A percentile compares a stretch with the other conserved stretches of the same genome.
Conservation (phyloP, 2,797 vertebrate genomes). For the Spea hammondii region DNA sequence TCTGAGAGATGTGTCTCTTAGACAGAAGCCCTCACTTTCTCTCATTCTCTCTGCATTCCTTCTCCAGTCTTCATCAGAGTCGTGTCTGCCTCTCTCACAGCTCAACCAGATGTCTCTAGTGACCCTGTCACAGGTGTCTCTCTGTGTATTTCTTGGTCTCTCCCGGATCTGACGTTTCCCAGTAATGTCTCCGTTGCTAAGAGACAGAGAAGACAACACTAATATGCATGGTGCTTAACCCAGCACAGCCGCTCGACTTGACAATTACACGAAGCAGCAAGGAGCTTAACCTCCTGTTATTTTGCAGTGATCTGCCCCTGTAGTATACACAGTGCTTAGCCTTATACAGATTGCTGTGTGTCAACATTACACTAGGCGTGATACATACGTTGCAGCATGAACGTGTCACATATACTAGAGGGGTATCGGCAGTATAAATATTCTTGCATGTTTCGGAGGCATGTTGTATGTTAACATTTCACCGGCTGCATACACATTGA, state of each 20-base stretch:
- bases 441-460: background rate
- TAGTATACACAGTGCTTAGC: background rate
- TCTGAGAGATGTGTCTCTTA: background rate
- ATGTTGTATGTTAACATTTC: background rate
- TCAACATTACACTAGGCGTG: background rate
- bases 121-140: constrained; percentile 49
- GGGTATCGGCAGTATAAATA: too few relatives aligned
- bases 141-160: constrained; percentile 27
- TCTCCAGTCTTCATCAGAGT: background rate
- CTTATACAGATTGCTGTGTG: background rate
- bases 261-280: background rate
- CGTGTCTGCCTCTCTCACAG: background rate
- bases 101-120: constrained; percentile 1
- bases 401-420: too few relatives aligned
- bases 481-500: background rate
- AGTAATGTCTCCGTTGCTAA: constrained; percentile 41
- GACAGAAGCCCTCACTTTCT: background rate
- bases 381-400: too few relatives aligned
- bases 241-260: constrained; percentile 25
- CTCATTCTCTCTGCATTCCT: background rate
- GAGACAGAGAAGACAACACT: constrained; percentile 47
- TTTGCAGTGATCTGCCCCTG: too few relatives aligned
- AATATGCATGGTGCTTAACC: constrained; percentile 38
- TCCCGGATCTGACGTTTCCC: constrained; percentile 47
- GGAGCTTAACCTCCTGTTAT: background rate